Evolutionary conservation across 2,113 vertebrate species (phyloP), one percentile per base, ranked within the genome.

Genomic region (Gymnarchus niloticus): DNA sequence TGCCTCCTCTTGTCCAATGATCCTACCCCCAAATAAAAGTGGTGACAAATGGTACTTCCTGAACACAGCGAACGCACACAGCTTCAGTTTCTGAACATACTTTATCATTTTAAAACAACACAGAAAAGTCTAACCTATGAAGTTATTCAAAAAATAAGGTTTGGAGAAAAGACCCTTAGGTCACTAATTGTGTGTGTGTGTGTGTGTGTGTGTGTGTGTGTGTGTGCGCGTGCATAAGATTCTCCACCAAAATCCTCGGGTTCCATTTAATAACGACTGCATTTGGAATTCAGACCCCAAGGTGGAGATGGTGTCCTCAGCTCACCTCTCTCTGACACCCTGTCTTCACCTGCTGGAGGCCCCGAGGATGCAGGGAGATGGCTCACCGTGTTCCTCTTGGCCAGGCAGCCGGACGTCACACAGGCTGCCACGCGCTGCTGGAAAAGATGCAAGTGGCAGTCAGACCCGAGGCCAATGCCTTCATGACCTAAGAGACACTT

Each of bases 321-420:
- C 91, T 86, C 86, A 94, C 93, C 93, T 91, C 85, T 91, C 84
- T 89, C 86, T 56, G 89, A 88, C 84, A 25, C 84, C 87, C 90
- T 56, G 88, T 89, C 52, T 90, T 90, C 59, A 87, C 85, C 88
- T 89, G 87, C 88, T 89, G 90, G 90, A 86, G 87, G 87, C 86
- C 86, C 88, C 61, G 90, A 86, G 85, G 59, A 88, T 88, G 83
- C 90, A 84, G 83, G 83, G 54, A 87, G 76, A 77, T 12, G 49
- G 3, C 33, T 90, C 91, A 90, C 61, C 33, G 28, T 9, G 23
- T 86, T 85, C 86, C 88, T 77, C 82, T 65, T 25, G 46, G 19
- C 33, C 86, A 86, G 28, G 78, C 91, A 89, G 87, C 84, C 33
- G 81, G 85, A 85, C 78, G 33, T 41, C 65, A 73, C 65, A 73